phyloP scores from a whole-genome alignment of 2,797 vertebrate genomes.

The Fringilla coelebs region DNA sequence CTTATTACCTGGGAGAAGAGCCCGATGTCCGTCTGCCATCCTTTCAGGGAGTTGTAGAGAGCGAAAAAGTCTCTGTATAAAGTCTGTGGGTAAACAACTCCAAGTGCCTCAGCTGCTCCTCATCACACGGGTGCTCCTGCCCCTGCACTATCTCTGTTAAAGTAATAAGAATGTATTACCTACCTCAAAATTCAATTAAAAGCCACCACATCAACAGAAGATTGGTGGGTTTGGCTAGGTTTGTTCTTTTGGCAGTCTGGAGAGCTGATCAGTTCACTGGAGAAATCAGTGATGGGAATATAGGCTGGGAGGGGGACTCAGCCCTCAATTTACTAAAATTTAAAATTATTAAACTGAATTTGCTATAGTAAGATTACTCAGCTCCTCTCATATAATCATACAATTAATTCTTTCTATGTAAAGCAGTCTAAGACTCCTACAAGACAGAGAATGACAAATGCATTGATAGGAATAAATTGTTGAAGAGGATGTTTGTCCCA shows the following conservation, averaged over 20 bases:
- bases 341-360: neutral
- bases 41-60: neutral
- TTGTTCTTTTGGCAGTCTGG: neutral
- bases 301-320: rapidly evolving
- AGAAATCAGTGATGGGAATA: neutral
- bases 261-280: neutral
- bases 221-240: neutral
- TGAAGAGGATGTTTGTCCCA: constrained; percentile 75
- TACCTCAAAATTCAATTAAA: neutral
- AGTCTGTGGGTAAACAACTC: neutral
- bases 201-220: neutral
- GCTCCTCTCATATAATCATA: neutral
- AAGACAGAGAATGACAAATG: constrained; percentile 23
- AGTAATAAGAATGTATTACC: no score
- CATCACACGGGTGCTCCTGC: no score
- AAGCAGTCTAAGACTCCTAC: neutral
- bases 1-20: no score
- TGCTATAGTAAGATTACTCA: neutral
- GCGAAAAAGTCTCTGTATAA: rapidly evolving
- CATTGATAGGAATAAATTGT: constrained; percentile 60
- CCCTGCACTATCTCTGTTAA: neutral
- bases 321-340: neutral
- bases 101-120: neutral
- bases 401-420: neutral
- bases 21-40: rapidly evolving